Evolutionary conservation across 2,797 vertebrate genomes (phyloP).

Genomic region (Delichon dasypus): DNA sequence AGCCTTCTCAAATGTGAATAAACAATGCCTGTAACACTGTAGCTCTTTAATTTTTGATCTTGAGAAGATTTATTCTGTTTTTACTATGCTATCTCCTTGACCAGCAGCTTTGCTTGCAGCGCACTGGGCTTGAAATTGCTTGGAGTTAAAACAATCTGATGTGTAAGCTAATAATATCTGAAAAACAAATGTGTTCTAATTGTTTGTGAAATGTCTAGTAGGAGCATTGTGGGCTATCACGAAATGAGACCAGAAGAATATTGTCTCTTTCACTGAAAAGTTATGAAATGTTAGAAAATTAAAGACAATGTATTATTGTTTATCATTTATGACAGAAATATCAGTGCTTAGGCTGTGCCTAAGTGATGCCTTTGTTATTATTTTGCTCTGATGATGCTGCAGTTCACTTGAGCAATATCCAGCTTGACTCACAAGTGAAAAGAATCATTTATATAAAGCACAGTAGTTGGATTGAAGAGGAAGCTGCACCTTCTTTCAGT

Average conservation of each 20-base stretch:
- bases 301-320: neutral
- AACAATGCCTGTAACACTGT: neutral
- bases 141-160: neutral
- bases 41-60: neutral
- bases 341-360: neutral
- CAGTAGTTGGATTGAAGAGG: neutral
- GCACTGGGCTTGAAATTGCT: conserved; percentile 11
- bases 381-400: neutral
- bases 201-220: neutral
- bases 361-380: neutral
- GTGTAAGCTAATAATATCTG: neutral
- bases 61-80: neutral
- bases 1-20: neutral
- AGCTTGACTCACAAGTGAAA: neutral
- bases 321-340: neutral
- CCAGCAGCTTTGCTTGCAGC: conserved; percentile 32
- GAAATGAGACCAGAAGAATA: neutral
- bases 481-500: neutral
- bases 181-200: neutral
- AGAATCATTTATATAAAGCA: neutral
- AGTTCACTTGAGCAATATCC: neutral
- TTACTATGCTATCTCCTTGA: neutral
- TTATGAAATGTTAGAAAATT: neutral
- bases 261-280: neutral
- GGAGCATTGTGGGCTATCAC: neutral